These are phyloP conservation scores for Pediacus dermestoides DNA, from an alignment of 2,888 invertebrate species.

Conservation along the genomic window DNA sequence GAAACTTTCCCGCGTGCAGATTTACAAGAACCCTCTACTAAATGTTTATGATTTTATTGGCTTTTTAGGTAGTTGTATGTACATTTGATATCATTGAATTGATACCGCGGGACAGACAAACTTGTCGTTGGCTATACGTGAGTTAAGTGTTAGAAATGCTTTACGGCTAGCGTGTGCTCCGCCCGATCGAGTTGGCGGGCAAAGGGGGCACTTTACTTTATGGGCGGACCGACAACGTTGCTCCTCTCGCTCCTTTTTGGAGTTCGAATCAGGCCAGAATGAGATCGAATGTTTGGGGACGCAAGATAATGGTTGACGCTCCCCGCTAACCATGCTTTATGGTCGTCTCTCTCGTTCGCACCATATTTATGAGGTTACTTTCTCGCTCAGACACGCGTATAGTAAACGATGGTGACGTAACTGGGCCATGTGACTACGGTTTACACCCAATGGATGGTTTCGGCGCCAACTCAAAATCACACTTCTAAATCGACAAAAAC, in stretches of 20 bases:
- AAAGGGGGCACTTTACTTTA: conserved; percentile 45
- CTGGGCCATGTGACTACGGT: conserved; percentile 44
- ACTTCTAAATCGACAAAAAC: conserved; percentile 22
- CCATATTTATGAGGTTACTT: conserved; percentile 50
- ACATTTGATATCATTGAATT: conserved; percentile 42
- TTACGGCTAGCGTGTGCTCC: conserved; percentile 50
- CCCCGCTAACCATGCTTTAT: conserved; percentile 54
- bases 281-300: conserved; percentile 43
- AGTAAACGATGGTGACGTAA: conserved; percentile 47
- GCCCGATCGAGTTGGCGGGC: conserved; percentile 40
- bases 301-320: conserved; percentile 54
- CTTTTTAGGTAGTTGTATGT: conserved; percentile 17
- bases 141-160: conserved; percentile 53
- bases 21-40: conserved; percentile 17
- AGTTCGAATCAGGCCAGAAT: conserved; percentile 14
- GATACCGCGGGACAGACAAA: conserved; percentile 45
- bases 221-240: conserved; percentile 51
- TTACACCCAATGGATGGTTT: conserved; percentile 47
- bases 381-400: conserved; percentile 50
- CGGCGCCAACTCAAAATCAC: conserved; percentile 47
- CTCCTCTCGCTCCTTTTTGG: conserved; percentile 44
- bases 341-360: conserved; percentile 51
- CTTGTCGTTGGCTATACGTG: conserved; percentile 51
- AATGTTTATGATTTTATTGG: conserved; percentile 27
- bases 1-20: conserved; percentile 9